Base-by-base conservation (phyloP, 2,113 vertebrate species). In the Leucoraja erinaceus region DNA sequence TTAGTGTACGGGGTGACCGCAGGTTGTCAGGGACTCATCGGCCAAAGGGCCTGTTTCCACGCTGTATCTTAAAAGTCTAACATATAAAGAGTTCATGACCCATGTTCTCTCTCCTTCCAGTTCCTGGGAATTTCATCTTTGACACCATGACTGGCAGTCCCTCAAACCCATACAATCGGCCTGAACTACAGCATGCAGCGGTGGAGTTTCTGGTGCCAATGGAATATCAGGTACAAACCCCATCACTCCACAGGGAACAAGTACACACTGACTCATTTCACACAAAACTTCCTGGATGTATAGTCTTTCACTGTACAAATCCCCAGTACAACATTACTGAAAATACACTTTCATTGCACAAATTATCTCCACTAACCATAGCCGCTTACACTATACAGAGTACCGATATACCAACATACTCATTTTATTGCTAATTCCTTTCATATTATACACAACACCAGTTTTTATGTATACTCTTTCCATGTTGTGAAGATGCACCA, bases 121-220 rank as follows among this genome's bases (percentile, higher is more conserved):
- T 91, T 54, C 90, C 90, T 54, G 90, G 68, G 38, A 72, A 91
- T 74, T 91, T 91, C 63, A 66, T 91, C 90, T 47, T 25, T 74
- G 90, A 91, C 68, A 16, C 90, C 68, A 72, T 47, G 31, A 91
- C 90, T 5, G 90, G 90, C 38, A 74, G 68, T 16, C 54, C 72
- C 38, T 91, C 66, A 28, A 91, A 91, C 22, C 90, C 90, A 3
- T 68, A 25, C 90, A 91, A 22, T 70, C 90, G 90, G 11, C 90
- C 90, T 10, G 90, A 91, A 74, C 68, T 91, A 11, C 90, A 74
- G 90, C 90, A 91, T 4, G 90, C 90, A 72, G 90, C 63, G 0
- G 22, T 91, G 90, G 90, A 91, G 38, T 91, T 91, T 11, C 33
- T 74, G 20, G 90, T 72, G 2, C 66, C 90, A 54, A 10, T 54